phyloP scores from a whole-genome alignment of 2,113 vertebrate genomes.

The Leucosticte australis region DNA sequence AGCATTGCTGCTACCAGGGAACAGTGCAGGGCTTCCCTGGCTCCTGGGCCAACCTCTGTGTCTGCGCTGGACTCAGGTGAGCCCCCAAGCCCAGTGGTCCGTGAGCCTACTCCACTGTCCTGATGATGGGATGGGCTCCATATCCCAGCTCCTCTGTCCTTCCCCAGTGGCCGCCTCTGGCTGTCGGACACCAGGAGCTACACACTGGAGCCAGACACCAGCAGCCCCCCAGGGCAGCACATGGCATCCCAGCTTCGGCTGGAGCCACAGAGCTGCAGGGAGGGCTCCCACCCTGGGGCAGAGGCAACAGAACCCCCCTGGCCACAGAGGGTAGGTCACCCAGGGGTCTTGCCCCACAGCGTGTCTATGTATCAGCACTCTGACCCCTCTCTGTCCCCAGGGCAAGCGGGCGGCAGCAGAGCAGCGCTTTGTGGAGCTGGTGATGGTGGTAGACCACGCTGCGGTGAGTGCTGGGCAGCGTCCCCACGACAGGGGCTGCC shows the following conservation, averaged over 20 bases:
- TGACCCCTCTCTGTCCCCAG: neutral
- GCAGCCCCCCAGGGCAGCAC: slow-evolving; percentile 29
- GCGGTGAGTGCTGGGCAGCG: slow-evolving; percentile 73
- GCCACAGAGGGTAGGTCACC: slow-evolving; percentile 63
- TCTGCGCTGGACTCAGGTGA: slow-evolving; percentile 87
- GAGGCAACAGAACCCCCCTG: neutral
- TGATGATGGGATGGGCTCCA: neutral
- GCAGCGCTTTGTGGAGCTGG: slow-evolving; percentile 87
- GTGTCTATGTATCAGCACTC: neutral
- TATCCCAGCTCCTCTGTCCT: neutral
- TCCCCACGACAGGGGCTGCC: neutral
- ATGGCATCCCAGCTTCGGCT: slow-evolving; percentile 34
- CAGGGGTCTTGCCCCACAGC: rapidly evolving
- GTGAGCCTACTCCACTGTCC: rapidly evolving
- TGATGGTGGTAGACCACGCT: slow-evolving; percentile 87
- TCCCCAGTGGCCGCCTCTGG: slow-evolving; percentile 78
- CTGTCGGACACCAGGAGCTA: slow-evolving; percentile 81
- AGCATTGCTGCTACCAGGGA: slow-evolving; percentile 87
- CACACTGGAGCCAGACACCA: slow-evolving; percentile 68
- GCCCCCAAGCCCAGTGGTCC: rapidly evolving
- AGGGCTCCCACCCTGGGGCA: neutral
- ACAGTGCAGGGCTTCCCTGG: slow-evolving; percentile 50
- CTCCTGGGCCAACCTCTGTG: slow-evolving; percentile 84
- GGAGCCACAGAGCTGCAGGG: neutral
- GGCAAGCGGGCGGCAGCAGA: slow-evolving; percentile 77